phyloP scores from a whole-genome alignment of 2,888 invertebrate genomes.

The Bembecia ichneumoniformis region DNA sequence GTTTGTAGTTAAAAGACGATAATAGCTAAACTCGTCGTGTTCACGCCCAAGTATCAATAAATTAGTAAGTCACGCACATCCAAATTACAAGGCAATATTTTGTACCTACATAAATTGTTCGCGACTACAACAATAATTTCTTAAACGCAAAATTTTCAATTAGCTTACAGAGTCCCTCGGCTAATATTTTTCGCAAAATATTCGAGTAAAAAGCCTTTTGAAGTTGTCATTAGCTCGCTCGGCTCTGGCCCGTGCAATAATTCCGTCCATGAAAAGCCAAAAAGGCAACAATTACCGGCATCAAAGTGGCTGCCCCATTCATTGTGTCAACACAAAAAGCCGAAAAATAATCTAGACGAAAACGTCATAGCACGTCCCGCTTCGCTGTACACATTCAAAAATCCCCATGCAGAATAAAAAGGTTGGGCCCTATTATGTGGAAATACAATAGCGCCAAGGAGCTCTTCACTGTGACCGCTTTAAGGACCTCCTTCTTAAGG shows the following conservation, averaged over 20 bases:
- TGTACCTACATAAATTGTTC: neutral
- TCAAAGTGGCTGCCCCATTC: slow-evolving; percentile 12
- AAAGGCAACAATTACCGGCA: slow-evolving; percentile 10
- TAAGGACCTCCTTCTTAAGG: neutral
- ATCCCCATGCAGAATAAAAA: slow-evolving; percentile 60
- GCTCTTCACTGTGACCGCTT: neutral
- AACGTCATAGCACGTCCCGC: slow-evolving; percentile 13
- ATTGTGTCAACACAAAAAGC: slow-evolving; percentile 23
- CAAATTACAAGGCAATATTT: no score
- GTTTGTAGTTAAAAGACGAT: slow-evolving; percentile 1
- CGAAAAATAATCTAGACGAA: slow-evolving; percentile 18
- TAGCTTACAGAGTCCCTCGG: no score
- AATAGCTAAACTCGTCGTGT: slow-evolving; percentile 9
- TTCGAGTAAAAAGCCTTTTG: neutral
- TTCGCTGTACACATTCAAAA: slow-evolving; percentile 28
- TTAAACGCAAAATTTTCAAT: no score
- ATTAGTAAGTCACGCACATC: slow-evolving; percentile 9
- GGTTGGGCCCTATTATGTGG: slow-evolving; percentile 53
- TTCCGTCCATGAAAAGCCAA: slow-evolving; percentile 16
- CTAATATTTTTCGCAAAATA: neutral
- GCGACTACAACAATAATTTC: neutral
- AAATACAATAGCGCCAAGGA: slow-evolving; percentile 42
- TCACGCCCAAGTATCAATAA: slow-evolving; percentile 9
- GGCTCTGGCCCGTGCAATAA: slow-evolving; percentile 22
- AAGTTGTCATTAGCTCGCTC: slow-evolving; percentile 6